Conservation (phyloP, 2,113 vertebrate genomes). For the Lates calcarifer region DNA sequence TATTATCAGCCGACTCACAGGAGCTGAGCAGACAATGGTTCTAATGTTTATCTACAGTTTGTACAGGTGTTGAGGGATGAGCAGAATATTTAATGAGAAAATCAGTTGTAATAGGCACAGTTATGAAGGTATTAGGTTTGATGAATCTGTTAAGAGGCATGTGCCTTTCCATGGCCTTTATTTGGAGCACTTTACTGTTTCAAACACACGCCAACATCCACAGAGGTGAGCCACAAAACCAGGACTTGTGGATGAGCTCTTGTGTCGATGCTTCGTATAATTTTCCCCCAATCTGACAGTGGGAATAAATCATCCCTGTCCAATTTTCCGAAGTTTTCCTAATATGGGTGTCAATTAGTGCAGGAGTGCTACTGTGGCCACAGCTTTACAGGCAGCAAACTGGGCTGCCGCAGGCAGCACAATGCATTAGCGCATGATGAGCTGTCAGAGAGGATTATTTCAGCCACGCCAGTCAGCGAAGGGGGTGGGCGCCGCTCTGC, state of each 20-base stretch:
- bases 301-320: constrained; percentile 72
- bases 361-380: constrained; percentile 68
- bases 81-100: constrained; percentile 11
- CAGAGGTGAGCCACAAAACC: constrained; percentile 43
- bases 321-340: constrained; percentile 74
- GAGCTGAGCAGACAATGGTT: constrained; percentile 14
- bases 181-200: constrained; percentile 26
- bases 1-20: constrained; percentile 29
- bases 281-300: constrained; percentile 64
- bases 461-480: constrained; percentile 93
- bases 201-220: constrained; percentile 33
- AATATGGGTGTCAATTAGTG: constrained; percentile 79
- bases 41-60: constrained; percentile 20
- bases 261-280: constrained; percentile 51
- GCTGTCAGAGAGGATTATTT: constrained; percentile 98
- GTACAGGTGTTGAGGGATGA: constrained; percentile 8
- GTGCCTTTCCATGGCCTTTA: not conserved
- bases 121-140: not conserved
- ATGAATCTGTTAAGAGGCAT: not conserved
- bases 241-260: constrained; percentile 57
- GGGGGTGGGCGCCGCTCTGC: constrained; percentile 91
- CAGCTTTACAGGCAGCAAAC: constrained; percentile 79
- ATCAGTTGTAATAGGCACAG: not conserved
- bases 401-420: constrained; percentile 90
- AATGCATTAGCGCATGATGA: constrained; percentile 93